phyloP scores from a whole-genome alignment of 2,888 invertebrate species.

The Alsophila aescularia region DNA sequence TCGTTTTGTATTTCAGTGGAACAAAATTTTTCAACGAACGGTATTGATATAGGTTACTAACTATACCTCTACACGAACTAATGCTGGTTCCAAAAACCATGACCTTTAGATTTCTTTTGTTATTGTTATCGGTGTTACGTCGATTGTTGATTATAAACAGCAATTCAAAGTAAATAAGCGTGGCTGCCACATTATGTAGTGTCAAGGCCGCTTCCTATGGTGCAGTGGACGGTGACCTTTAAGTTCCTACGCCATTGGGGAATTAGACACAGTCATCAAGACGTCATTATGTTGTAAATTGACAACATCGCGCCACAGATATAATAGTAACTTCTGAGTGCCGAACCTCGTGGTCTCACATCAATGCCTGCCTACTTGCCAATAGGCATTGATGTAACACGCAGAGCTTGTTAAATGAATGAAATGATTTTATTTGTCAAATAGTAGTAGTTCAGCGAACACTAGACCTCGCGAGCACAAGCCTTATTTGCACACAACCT shows the following conservation, averaged over 20 bases:
- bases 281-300: neutral
- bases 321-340: neutral
- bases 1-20: too few relatives aligned
- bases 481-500: too few relatives aligned
- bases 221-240: constrained; percentile 29
- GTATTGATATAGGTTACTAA: too few relatives aligned
- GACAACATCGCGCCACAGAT: neutral
- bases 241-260: constrained; percentile 30
- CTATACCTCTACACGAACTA: too few relatives aligned
- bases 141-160: constrained; percentile 34
- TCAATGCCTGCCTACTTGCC: too few relatives aligned
- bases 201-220: constrained; percentile 34
- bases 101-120: constrained; percentile 8
- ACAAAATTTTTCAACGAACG: too few relatives aligned
- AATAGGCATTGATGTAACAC: too few relatives aligned
- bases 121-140: constrained; percentile 28
- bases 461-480: too few relatives aligned
- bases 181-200: constrained; percentile 19
- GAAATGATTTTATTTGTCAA: too few relatives aligned
- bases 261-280: constrained; percentile 27
- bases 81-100: constrained; percentile 1
- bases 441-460: too few relatives aligned
- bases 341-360: neutral
- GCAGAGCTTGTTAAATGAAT: too few relatives aligned
- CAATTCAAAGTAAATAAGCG: constrained; percentile 30